Evolutionary conservation across 2,888 invertebrate genomes (phyloP), one percentile per base, ranked within the genome.

Genomic region (Agrochola litura): DNA sequence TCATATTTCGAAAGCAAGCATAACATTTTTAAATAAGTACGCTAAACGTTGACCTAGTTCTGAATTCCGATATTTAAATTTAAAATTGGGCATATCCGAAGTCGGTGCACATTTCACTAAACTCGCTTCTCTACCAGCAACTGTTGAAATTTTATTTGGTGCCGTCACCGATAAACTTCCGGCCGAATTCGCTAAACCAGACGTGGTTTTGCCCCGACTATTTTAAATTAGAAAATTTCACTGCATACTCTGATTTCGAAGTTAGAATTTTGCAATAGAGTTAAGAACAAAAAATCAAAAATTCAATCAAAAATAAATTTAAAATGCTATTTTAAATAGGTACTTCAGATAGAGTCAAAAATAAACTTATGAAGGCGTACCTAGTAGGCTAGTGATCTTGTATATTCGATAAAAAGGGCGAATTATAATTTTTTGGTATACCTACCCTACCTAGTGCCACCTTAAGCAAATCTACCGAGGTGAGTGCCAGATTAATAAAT

Each of bases 141-240:
- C 91, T 90, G 90, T 86, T 89, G 86, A 88, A 92, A 92, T 92
- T 93, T 93, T 92, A 92, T 92, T 92, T 92, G 85, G 87, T 84
- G 75, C 82, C 81, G 86, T 86, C 88, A 84, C 83, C 79, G 84
- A 69, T 71, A 72, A 89, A 89, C 87, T 90, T 86, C 84, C 81
- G 83, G 52, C 81, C 71, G 89, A 90, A 90, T 90, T 92, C 81
- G 83, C 81, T 77, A 86, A 81, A 83, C 76, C 83, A 84, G 75
- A 82, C 86, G 78, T 82, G 77, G 87, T 90, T 89, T 87, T 82
- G 72, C 77, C 61, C 70, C 81, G 76, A 81, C 87, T 85, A 91
- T 91, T 91, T 90, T 85, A 90, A 91, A 92, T 93, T 91, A 90
- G 90, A 91, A 91, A 87, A 86, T 89, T 89, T 82, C 76, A 82